phyloP scores from a whole-genome alignment of 2,797 vertebrate genomes.

The Chrosomus eos region DNA sequence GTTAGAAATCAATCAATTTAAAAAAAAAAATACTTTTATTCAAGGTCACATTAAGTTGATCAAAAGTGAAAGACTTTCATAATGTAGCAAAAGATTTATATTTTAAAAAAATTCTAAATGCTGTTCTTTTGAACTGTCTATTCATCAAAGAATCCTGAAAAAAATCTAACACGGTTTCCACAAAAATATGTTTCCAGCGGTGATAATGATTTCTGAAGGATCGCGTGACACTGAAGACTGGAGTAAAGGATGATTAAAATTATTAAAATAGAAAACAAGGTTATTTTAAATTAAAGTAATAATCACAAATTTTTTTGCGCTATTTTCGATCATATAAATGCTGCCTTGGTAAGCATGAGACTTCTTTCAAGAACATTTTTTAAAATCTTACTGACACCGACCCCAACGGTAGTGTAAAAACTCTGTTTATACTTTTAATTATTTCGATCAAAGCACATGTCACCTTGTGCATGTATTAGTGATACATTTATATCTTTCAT shows the following conservation, averaged over 20 bases:
- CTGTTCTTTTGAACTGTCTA: not conserved
- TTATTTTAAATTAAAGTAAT: not conserved
- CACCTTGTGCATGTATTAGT: not conserved
- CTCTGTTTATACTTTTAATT: not conserved
- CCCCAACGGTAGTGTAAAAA: not conserved
- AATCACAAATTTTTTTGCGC: not conserved
- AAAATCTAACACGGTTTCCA: not conserved
- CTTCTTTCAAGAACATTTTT: not conserved
- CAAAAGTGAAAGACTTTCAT: not conserved
- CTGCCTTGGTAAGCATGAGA: not conserved
- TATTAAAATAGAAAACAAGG: not conserved
- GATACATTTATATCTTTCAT: not conserved
- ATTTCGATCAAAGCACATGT: not conserved
- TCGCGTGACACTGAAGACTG: too few relatives aligned
- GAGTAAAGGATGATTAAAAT: not conserved
- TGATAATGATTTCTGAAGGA: not conserved
- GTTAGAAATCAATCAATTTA: too few relatives aligned
- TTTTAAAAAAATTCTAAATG: not conserved
- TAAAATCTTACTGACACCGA: not conserved
- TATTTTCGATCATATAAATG: not conserved
- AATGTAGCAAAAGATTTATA: not conserved
- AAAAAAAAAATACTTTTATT: not conserved
- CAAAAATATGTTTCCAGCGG: not conserved
- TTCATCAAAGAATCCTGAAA: not conserved
- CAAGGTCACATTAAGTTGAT: not conserved